phyloP scores from a whole-genome alignment of 2,113 vertebrate species.

The Rhipidura dahli region DNA sequence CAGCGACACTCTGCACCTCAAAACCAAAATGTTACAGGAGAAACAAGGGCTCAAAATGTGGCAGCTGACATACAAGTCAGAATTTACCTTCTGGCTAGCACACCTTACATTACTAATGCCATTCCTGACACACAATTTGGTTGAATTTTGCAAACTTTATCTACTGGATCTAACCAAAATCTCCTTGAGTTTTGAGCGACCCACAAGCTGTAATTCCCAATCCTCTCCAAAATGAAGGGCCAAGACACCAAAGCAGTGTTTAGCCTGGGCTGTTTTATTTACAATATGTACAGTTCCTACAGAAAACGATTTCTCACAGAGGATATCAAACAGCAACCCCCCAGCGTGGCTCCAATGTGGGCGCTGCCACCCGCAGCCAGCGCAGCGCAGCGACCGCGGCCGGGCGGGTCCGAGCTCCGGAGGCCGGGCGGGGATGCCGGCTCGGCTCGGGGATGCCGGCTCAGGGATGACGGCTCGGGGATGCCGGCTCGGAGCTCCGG shows the following conservation, averaged over 20 bases:
- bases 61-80: not conserved
- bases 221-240: not conserved
- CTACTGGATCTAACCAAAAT: not conserved
- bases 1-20: accelerated
- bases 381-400: not conserved
- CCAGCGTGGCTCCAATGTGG: not conserved
- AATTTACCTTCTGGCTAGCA: not conserved
- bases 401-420: not conserved
- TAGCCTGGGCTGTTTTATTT: constrained; percentile 38
- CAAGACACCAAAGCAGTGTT: not conserved
- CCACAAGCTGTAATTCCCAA: not conserved
- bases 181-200: accelerated
- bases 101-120: not conserved
- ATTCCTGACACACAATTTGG: not conserved
- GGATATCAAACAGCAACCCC: not conserved
- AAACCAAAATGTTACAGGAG: not conserved
- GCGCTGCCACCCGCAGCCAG: not conserved
- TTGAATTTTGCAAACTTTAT: not conserved
- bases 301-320: constrained; percentile 15
- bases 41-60: not conserved
- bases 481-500: not conserved
- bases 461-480: not conserved
- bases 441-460: not conserved
- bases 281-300: constrained; percentile 57
- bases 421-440: not conserved